Evolutionary conservation across 1,140 invertebrate species (phyloP), one percentile per base, ranked within the genome.

Genomic region (Potamilus streckersoni): DNA sequence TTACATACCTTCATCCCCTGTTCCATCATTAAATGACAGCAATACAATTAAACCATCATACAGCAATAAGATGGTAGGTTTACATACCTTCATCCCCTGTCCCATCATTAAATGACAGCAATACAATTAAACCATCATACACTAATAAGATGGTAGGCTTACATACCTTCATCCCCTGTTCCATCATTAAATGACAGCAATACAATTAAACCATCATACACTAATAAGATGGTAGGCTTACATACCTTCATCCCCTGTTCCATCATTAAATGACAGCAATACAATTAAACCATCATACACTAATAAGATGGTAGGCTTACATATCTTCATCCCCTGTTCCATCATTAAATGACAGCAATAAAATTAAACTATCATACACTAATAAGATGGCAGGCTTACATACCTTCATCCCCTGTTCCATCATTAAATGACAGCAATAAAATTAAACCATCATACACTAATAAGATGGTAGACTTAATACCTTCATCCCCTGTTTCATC

Each of bases 281-380:
- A 23, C 27, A 65, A 69, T 16, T 19, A 69, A 69, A 55, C 2
- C 19, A 38, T 5, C 14, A 56, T 19, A 17, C 16, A 69, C 2
- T 2, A 55, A 69, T 49, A 69, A 16, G 16, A 69, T 55, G 31
- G 56, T 17, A 69, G 27, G 61, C 61, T n/a, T 27, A 70, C 68
- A 58, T 73, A 85, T 82, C 84, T 31, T 83, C 80, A 59, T 78
- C 74, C 56, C 81, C 83, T 14, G 75, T 64, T 3, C 82, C 84
- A 76, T 83, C 79, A 74, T 85, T 80, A 16, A 85, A 3, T 38
- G n/a, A n/a, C n/a, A n/a, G n/a, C n/a, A n/a, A n/a, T 6, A 38
- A 3, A 2, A 38, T 38, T 38, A 38, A 38, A 2, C 31, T 6
- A 38, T 6, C 31, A 38, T 38, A 38, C 31, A 38, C 2, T 38